Conservation (phyloP, 2,797 vertebrate species). For the Peromyscus nudipes region DNA sequence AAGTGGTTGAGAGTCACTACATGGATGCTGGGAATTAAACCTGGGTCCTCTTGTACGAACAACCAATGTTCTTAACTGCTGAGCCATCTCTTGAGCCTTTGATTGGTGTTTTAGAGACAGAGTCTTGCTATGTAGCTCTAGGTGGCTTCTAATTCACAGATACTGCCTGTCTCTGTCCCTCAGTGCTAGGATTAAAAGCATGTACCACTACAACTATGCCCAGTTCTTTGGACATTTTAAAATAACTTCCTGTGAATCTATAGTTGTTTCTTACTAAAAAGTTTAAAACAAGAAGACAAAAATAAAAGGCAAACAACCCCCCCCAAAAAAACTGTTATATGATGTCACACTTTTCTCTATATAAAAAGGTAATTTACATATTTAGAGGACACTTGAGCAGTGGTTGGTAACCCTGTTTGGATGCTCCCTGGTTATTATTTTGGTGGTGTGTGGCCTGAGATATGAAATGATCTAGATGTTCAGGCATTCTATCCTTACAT, state of each 20-base stretch:
- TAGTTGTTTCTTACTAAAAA: conserved; percentile 64
- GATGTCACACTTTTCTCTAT: conserved; percentile 39
- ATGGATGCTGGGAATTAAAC: neutral
- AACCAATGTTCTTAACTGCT: neutral
- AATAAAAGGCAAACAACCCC: conserved; percentile 17
- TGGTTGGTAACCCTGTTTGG: neutral
- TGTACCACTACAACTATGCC: neutral
- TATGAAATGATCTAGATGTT: neutral
- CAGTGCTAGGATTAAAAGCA: neutral
- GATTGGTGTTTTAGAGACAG: neutral
- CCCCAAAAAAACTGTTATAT: neutral
- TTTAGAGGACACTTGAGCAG: conserved; percentile 18
- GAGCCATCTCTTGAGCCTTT: neutral
- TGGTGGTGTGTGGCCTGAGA: neutral
- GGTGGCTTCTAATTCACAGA: neutral
- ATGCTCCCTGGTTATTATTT: neutral
- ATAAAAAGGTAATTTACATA: conserved; percentile 47
- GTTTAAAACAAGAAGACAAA: conserved; percentile 36
- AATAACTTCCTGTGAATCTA: conserved; percentile 47
- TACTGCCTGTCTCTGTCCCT: neutral
- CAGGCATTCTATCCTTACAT: neutral
- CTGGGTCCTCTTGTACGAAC: neutral
- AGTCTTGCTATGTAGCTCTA: neutral
- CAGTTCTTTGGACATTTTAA: neutral
- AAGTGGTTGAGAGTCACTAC: neutral